phyloP scores from a whole-genome alignment of 2,113 vertebrate species.

The Onychostoma macrolepis region DNA sequence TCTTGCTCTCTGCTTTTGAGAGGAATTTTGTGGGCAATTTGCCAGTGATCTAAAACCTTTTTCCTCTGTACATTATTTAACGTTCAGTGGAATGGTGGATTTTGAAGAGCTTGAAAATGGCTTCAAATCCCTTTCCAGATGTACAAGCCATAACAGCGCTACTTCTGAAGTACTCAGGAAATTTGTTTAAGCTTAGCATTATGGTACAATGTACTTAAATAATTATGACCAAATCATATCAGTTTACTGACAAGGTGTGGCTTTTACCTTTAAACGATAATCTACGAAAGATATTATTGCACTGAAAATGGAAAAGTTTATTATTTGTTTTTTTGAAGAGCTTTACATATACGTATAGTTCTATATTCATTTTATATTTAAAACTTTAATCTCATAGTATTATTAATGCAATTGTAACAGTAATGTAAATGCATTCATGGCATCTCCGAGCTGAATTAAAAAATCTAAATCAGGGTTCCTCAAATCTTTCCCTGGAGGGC shows the following conservation, averaged over 20 bases:
- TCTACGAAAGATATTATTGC: neutral
- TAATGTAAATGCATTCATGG: too few relatives aligned
- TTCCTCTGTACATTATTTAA: neutral
- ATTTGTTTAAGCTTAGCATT: neutral
- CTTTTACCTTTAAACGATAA: neutral
- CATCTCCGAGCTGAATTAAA: neutral
- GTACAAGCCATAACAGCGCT: neutral
- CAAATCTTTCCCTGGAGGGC: too few relatives aligned
- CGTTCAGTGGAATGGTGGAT: neutral
- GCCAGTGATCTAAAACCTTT: neutral
- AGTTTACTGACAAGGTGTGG: neutral
- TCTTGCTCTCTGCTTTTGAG: neutral
- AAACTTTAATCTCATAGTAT: neutral
- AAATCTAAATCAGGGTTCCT: too few relatives aligned
- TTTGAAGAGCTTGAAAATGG: neutral
- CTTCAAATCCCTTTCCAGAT: neutral
- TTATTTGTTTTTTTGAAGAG: neutral
- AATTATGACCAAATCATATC: neutral
- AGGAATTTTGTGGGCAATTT: neutral
- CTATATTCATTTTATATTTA: neutral
- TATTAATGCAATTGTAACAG: neutral
- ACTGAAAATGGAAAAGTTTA: neutral
- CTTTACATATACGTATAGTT: neutral
- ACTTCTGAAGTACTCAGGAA: neutral
- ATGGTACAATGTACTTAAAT: neutral